Evolutionary conservation across 2,888 invertebrate species (phyloP), one percentile per base, ranked within the genome.

Genomic region (Dryomyza anilis): DNA sequence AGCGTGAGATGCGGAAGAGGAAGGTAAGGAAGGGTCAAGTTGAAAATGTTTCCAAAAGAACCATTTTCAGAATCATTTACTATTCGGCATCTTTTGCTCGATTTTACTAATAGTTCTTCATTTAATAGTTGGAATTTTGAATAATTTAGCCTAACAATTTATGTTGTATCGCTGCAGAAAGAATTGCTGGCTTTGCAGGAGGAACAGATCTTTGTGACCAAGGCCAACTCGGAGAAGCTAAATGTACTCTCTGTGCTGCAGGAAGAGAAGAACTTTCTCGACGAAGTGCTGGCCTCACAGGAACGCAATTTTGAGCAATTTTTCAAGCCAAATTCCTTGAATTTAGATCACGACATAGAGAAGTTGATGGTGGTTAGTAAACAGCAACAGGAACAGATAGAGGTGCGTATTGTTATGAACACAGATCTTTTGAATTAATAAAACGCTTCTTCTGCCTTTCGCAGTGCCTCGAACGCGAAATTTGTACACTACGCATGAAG

Each of bases 221-320:
- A 85, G 67, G 83, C 84, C 33, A 87, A 88, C 68, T 87, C 88
- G 0, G 84, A 85, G 64, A 86, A 86, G 67, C 70, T 86, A 33
- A 87, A 87, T 72, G 79, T 88, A 16, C 68, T 87, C 6, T 83
- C 85, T 1, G 78, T 87, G n/a, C 77, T 89, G 29, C 85, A 85
- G 50, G 85, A 85, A 57, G 87, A 89, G 70, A 85, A 85, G 69
- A 79, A 82, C 3, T 83, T 85, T 60, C 73, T 88, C n/a, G 73
- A 76, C 2, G 82, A 82, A 50, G 64, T 85, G 5, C 70, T 86
- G 14, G 77, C 78, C 16, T 69, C 74, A 25, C 86, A 86, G 73
- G 73, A 75, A 10, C 74, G 73, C n/a, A 76, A 77, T 68, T 78
- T 71, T 50, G 70, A 64, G 36, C 78, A 78, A 48, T 79, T 74